Base-by-base conservation (phyloP, 1,140 invertebrate species). In the Melipona quadrifasciata region DNA sequence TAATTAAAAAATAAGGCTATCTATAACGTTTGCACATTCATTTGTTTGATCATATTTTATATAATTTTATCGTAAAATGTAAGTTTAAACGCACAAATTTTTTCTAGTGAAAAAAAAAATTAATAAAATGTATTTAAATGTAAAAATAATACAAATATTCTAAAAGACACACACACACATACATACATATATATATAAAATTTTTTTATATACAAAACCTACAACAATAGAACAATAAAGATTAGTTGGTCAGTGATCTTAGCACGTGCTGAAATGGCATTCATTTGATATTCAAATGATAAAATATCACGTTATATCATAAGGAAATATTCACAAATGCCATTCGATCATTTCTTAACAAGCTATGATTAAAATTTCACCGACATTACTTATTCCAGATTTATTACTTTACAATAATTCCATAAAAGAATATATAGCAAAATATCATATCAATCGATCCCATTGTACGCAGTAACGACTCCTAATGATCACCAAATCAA, bases 191-290 rank as follows among this genome's bases (percentile, higher is more conserved):
- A 39, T 39, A 39, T 6, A 39, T 31, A 31, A 31, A 31, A 47
- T 47, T 47, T 47, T 47, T 47, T 47, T 47, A 47, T 47, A 47
- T 47, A 47, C 39, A 47, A 47, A 47, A 47, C 39, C 39, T 47
- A 47, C 8, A 47, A 39, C 21, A 68, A 11, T 1, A 57, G 31
- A 73, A 53, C 47, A 79, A 31, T 64, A 47, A 79, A 84, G 47
- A 55, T 61, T 72, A 79, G 6, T 72, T 68, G 76, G 76, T 84
- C 82, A 79, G 31, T 72, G 82, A 70, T 72, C 55, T 34, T 39
- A 72, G 24, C 82, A 64, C 75, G 67, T 84, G 65, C 24, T 65
- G 12, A 24, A 71, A n/a, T n/a, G 19, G 19, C 27, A 58, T 68
- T 24, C 19, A 16, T 51, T 58, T 51, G 34, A 80, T 24, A 8